Percentiles rank a stretch among this genome's conserved stretches.
These are phyloP conservation scores for Tenebrosternarchus preto DNA, from an alignment of 2,113 vertebrate genomes.

Conservation along the genomic window DNA sequence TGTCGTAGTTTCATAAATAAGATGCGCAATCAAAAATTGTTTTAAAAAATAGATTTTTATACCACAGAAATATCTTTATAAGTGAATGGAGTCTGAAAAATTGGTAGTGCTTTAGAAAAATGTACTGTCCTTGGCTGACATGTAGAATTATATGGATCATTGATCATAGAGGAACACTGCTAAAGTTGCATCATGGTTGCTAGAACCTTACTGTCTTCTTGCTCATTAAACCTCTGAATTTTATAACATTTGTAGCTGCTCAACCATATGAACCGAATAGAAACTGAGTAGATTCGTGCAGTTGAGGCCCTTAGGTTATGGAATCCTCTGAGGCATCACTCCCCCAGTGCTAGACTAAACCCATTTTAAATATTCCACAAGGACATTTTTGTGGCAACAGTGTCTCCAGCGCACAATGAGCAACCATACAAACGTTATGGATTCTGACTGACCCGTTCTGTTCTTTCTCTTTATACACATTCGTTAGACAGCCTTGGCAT, in stretches of 20 bases:
- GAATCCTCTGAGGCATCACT: conserved; percentile 25
- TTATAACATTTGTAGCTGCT: conserved; percentile 43
- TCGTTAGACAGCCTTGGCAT: not conserved
- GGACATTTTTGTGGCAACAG: not conserved
- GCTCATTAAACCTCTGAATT: conserved; percentile 43
- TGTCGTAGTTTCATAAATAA: not conserved
- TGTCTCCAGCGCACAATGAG: conserved; percentile 14
- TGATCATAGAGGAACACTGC: conserved; percentile 71
- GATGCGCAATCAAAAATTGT: not conserved
- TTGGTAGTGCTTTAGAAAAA: conserved; percentile 63
- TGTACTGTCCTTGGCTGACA: conserved; percentile 67
- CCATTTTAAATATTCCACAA: conserved; percentile 19
- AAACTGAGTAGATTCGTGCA: conserved; percentile 24
- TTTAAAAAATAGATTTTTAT: not conserved
- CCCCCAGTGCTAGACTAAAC: conserved; percentile 5
- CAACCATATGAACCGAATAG: conserved; percentile 30
- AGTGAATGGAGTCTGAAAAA: conserved; percentile 25
- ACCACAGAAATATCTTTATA: conserved; percentile 15
- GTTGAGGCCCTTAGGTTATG: conserved; percentile 3
- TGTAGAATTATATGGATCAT: conserved; percentile 64
- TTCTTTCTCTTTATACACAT: not conserved
- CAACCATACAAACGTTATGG: not conserved
- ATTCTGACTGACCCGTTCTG: not conserved
- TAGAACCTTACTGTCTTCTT: conserved; percentile 58
- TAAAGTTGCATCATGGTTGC: conserved; percentile 72